Conservation (phyloP, 1,140 invertebrate genomes). For the Lepidurus arcticus region DNA sequence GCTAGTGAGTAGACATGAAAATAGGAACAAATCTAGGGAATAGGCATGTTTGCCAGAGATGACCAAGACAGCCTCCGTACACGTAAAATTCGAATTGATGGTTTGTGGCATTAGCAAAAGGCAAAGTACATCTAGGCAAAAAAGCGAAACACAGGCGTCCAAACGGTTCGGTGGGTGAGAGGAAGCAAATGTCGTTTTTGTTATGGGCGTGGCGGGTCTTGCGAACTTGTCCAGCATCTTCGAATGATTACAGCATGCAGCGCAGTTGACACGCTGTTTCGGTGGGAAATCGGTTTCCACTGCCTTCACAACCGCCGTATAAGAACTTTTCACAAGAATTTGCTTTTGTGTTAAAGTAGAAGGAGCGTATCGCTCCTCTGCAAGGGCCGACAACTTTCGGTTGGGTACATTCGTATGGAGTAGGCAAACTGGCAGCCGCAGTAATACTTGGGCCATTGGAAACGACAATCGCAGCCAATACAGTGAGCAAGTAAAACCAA, state of each 20-base stretch:
- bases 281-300: slow-evolving; percentile 81
- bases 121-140: slow-evolving; percentile 31
- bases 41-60: slow-evolving; percentile 33
- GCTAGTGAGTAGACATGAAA: no score
- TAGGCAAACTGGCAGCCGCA: background rate
- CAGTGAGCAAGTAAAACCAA: no score
- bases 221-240: no score
- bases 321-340: slow-evolving; percentile 66
- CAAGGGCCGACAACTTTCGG: background rate
- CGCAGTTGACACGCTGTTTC: slow-evolving; percentile 68
- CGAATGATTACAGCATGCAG: background rate
- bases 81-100: slow-evolving; percentile 36
- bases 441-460: no score
- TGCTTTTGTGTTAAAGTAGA: slow-evolving; percentile 41
- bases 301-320: slow-evolving; percentile 68
- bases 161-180: background rate
- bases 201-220: no score
- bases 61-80: slow-evolving; percentile 43
- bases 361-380: slow-evolving; percentile 35
- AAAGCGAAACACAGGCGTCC: slow-evolving; percentile 24
- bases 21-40: no score
- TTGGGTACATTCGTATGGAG: background rate
- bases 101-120: slow-evolving; percentile 26
- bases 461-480: no score
- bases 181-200: slow-evolving; percentile 11